Percentiles rank a stretch among this genome's conserved stretches.
Conservation (phyloP, 2,888 invertebrate genomes). For the Gymnocheta viridis region DNA sequence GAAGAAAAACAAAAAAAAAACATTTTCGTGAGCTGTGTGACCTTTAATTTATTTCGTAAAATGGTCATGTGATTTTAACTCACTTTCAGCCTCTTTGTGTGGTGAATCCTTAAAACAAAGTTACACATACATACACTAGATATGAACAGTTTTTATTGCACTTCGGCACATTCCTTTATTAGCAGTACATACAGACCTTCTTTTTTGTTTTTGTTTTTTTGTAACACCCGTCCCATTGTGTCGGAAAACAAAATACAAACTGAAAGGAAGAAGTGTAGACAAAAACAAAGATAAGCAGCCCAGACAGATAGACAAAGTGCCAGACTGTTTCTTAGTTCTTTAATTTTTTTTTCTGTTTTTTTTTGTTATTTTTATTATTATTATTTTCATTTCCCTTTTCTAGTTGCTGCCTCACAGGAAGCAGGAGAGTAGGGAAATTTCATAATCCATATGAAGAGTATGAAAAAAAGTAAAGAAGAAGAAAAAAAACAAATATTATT, state of each 20-base stretch:
- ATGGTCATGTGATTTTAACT: neutral
- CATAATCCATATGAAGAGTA: neutral
- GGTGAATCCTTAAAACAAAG: no score
- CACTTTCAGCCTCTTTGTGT: neutral
- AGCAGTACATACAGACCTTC: neutral
- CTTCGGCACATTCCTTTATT: neutral
- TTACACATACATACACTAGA: no score
- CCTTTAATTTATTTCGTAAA: neutral
- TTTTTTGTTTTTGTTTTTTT: no score
- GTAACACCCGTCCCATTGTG: constrained; percentile 4
- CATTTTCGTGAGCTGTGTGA: neutral
- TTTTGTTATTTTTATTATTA: neutral
- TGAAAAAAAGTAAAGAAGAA: neutral
- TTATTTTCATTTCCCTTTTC: constrained; percentile 23
- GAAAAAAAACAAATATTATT: no score
- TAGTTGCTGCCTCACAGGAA: neutral
- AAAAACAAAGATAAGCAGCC: constrained; percentile 32
- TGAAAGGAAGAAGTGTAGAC: constrained; percentile 26
- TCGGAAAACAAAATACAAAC: neutral
- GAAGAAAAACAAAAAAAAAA: no score
- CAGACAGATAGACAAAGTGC: constrained; percentile 41
- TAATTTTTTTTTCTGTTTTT: neutral
- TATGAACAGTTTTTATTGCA: no score
- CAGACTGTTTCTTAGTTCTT: constrained; percentile 46
- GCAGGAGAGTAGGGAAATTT: neutral